These are phyloP conservation scores for Carassius gibelio DNA, from an alignment of 2,113 vertebrate genomes.

Conservation along the genomic window DNA sequence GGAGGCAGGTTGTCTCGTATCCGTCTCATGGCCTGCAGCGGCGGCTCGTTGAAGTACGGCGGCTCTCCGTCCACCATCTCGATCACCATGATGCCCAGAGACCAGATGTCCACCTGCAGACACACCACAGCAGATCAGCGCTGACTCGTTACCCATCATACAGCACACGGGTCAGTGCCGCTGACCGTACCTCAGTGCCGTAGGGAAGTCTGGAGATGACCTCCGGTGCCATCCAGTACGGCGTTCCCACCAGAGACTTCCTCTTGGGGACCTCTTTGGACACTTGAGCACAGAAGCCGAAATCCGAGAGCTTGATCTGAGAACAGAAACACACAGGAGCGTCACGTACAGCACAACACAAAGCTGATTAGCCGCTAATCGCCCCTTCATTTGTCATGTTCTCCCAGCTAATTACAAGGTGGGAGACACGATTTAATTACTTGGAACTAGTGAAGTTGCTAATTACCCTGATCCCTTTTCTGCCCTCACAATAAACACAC, in stretches of 20 bases:
- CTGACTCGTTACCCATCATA: neutral
- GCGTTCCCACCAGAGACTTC: slow-evolving; percentile 95
- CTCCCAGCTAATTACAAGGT: slow-evolving; percentile 68
- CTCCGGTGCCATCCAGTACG: slow-evolving; percentile 98
- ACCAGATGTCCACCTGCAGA: slow-evolving; percentile 93
- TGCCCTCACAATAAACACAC: slow-evolving; percentile 28
- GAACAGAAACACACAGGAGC: slow-evolving; percentile 3
- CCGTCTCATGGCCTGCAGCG: slow-evolving; percentile 97
- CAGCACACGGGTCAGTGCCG: neutral
- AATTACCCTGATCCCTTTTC: slow-evolving; percentile 70
- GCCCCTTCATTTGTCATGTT: slow-evolving; percentile 67
- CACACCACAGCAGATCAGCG: neutral
- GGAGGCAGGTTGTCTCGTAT: slow-evolving; percentile 97
- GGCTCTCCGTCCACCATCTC: slow-evolving; percentile 99
- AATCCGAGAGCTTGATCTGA: slow-evolving; percentile 97
- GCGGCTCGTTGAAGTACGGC: slow-evolving; percentile 97
- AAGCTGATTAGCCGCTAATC: slow-evolving; percentile 67
- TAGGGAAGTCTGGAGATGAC: slow-evolving; percentile 98
- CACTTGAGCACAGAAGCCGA: slow-evolving; percentile 98
- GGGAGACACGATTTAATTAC: slow-evolving; percentile 73
- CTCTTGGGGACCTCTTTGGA: slow-evolving; percentile 98
- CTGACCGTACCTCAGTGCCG: slow-evolving; percentile 86
- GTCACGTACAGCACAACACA: neutral
- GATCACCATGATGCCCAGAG: slow-evolving; percentile 98
- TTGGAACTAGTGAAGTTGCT: slow-evolving; percentile 51